Base-by-base conservation (phyloP, 1,140 invertebrate genomes). In the Drosophila oshimai region DNA sequence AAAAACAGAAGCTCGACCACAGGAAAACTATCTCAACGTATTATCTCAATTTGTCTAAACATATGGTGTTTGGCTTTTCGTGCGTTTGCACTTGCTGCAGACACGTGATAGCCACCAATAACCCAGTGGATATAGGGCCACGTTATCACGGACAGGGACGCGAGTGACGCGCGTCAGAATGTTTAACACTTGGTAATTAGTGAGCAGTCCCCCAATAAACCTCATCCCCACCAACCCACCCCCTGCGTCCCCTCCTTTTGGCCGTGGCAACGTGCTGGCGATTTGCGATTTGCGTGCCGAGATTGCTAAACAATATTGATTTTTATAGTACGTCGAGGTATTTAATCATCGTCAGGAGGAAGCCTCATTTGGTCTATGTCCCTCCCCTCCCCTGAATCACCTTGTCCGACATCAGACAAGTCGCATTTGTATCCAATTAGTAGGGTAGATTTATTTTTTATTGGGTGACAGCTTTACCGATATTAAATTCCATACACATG, bases 261-360 rank as follows among this genome's bases (percentile, higher is more conserved):
- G 24, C 58, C 67, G 47, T 49, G 61, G 51, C 78, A 81, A 81
- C 77, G 70, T 60, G 64, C 69, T 61, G 65, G 42, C 39, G 44
- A 67, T 75, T 80, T 81, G 77, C 73, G 62, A 73, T 76, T 84
- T 84, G 79, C 80, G 75, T 83, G 78, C 54, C 37, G 55, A 61
- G 73, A 83, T 74, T 83, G 45, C 74, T 79, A 57, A 79, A 49
- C 65, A 72, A 80, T 79, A 84, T 84, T 75, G 71, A 84, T 79
- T 84, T 80, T 57, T 37, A 44, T 73, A 58, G 33, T 46, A 60
- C 41, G 65, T 44, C 28, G 31, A 54, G 47, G 70, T 60, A 61
- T 84, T 84, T 79, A 84, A 78, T 86, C 55, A 84, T 53, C 41
- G 34, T 13, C 57, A 41, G n/a, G 22, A 24, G 22, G 67, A 69